phyloP scores from a whole-genome alignment of 2,888 invertebrate genomes.

The Incurvaria masculella region DNA sequence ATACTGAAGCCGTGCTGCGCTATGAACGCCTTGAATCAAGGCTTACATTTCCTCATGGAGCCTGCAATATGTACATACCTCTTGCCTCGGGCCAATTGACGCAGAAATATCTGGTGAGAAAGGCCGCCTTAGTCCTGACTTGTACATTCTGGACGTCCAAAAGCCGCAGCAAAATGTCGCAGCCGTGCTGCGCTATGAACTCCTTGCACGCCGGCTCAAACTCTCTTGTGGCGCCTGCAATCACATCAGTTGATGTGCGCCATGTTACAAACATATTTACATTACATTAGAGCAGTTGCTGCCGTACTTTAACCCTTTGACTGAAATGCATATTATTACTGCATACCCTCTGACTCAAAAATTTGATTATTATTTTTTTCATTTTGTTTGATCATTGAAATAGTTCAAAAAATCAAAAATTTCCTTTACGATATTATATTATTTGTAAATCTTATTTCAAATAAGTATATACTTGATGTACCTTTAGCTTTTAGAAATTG shows the following conservation, averaged over 20 bases:
- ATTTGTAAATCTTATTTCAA: too few relatives aligned
- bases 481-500: too few relatives aligned
- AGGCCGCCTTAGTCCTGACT: constrained; percentile 68
- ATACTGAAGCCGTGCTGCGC: constrained; percentile 63
- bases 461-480: too few relatives aligned
- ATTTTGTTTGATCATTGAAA: too few relatives aligned
- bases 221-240: constrained; percentile 63
- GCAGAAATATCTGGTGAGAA: constrained; percentile 64
- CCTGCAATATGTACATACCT: constrained; percentile 56
- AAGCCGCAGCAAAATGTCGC: constrained; percentile 58
- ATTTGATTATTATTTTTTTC: neutral
- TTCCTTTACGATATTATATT: too few relatives aligned
- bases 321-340: too few relatives aligned
- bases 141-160: constrained; percentile 56
- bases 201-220: constrained; percentile 57
- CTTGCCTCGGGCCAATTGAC: constrained; percentile 47
- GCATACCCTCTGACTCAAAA: neutral
- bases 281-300: too few relatives aligned
- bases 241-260: neutral
- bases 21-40: constrained; percentile 59
- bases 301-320: too few relatives aligned
- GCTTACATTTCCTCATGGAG: constrained; percentile 60
- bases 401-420: too few relatives aligned
- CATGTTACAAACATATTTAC: too few relatives aligned
- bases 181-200: constrained; percentile 64